phyloP scores from a whole-genome alignment of 2,113 vertebrate species.

The Arizona elegans region DNA sequence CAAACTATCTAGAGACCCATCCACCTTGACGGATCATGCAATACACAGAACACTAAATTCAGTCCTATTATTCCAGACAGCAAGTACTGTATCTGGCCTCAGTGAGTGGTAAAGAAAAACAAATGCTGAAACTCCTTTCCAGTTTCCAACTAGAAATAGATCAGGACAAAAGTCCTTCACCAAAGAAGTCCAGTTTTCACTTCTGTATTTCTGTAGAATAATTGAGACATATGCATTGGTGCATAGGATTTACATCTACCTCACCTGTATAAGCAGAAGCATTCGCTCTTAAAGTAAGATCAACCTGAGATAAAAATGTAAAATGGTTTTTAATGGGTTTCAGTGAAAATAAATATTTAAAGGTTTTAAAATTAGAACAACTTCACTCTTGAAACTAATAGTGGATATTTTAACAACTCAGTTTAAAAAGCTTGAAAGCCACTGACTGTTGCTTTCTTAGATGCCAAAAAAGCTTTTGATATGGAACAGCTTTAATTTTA shows the following conservation, averaged over 20 bases:
- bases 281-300: neutral
- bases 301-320: neutral
- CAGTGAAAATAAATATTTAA: neutral
- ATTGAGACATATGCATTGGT: neutral
- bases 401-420: neutral
- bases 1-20: neutral
- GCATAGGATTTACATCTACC: neutral
- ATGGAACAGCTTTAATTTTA: neutral
- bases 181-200: neutral
- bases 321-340: neutral
- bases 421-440: neutral
- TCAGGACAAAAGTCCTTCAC: neutral
- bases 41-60: neutral
- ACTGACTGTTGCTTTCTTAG: neutral
- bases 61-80: neutral
- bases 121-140: too few relatives aligned
- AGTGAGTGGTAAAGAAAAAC: too few relatives aligned
- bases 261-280: neutral
- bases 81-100: neutral
- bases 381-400: neutral
- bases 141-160: neutral
- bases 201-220: neutral
- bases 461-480: neutral
- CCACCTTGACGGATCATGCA: neutral
- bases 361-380: neutral